Percentiles rank a stretch among this genome's conserved stretches.
Evolutionary conservation across 2,888 invertebrate genomes (phyloP).

Genomic region (Drosophila eohydei): DNA sequence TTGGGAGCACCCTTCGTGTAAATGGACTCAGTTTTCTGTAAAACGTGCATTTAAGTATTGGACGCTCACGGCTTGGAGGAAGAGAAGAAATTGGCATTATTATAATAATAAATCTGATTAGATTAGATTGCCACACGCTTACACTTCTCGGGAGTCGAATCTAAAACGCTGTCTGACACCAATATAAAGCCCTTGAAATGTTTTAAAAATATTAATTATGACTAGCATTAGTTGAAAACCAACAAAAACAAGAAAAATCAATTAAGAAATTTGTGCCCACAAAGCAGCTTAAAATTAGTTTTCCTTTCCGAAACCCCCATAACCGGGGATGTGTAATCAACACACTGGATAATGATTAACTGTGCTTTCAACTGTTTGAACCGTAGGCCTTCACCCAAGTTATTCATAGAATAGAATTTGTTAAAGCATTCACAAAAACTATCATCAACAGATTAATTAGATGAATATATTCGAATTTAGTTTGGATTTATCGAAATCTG

Average conservation of each 20-base stretch:
- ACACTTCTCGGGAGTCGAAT: slow-evolving; percentile 44
- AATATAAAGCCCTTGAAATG: slow-evolving; percentile 38
- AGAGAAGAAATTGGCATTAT: slow-evolving; percentile 74
- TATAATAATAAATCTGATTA: slow-evolving; percentile 59
- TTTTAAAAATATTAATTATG: slow-evolving; percentile 41
- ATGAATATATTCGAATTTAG: not conserved
- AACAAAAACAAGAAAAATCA: slow-evolving; percentile 12
- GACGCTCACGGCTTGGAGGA: slow-evolving; percentile 63
- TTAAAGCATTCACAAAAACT: slow-evolving; percentile 23
- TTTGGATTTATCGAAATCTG: not conserved
- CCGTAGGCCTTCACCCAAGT: slow-evolving; percentile 24
- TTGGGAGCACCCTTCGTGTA: slow-evolving; percentile 48
- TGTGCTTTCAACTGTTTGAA: slow-evolving; percentile 21
- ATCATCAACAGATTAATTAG: slow-evolving; percentile 19
- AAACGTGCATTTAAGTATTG: slow-evolving; percentile 38
- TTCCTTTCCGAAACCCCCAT: slow-evolving; percentile 22
- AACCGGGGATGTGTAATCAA: slow-evolving; percentile 21
- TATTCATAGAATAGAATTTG: slow-evolving; percentile 1
- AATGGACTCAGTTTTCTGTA: slow-evolving; percentile 46
- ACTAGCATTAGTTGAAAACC: slow-evolving; percentile 36
- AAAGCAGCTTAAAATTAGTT: slow-evolving; percentile 28
- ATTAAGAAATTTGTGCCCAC: not conserved
- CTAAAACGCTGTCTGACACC: slow-evolving; percentile 39
- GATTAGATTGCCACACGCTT: slow-evolving; percentile 51
- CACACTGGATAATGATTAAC: slow-evolving; percentile 8